Evolutionary conservation across 2,797 vertebrate species (phyloP).

Genomic region (Bradypodion pumilum): DNA sequence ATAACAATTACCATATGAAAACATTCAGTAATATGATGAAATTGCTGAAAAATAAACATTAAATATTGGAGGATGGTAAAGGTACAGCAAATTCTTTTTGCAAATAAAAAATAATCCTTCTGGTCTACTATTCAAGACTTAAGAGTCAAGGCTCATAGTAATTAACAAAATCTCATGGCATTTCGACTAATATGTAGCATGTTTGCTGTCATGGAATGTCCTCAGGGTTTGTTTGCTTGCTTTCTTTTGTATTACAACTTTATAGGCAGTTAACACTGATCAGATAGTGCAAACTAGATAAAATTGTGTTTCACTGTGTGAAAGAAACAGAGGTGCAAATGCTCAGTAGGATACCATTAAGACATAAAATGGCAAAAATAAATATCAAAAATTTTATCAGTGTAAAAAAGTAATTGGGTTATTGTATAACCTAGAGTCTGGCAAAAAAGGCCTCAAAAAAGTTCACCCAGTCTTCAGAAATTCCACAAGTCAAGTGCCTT

Average conservation of each 20-base stretch:
- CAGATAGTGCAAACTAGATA: conserved; percentile 97
- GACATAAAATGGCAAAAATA: conserved; percentile 99
- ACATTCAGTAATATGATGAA: neutral
- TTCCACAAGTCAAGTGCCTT: conserved; percentile 90
- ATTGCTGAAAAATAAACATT: conserved; percentile 35
- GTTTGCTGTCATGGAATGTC: conserved; percentile 77
- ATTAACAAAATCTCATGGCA: conserved; percentile 72
- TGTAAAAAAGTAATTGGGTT: conserved; percentile 99
- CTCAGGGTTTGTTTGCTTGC: conserved; percentile 66
- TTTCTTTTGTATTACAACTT: conserved; percentile 80
- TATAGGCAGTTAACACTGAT: conserved; percentile 98
- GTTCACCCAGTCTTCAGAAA: conserved; percentile 90
- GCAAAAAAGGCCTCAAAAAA: conserved; percentile 99
- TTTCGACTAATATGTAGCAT: conserved; percentile 72
- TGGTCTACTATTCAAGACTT: conserved; percentile 69
- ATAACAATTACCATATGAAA: conserved; percentile 58
- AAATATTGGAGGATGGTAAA: conserved; percentile 59
- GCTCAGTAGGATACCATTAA: conserved; percentile 98
- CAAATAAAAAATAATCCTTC: conserved; percentile 58
- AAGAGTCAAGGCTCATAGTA: conserved; percentile 67
- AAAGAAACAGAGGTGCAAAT: conserved; percentile 92
- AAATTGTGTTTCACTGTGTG: conserved; percentile 86
- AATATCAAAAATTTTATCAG: conserved; percentile 99
- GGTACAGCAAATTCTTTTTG: conserved; percentile 66
- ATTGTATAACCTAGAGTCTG: conserved; percentile 98